phyloP scores from a whole-genome alignment of 2,888 invertebrate species.

The Phrixothrix hirtus region DNA sequence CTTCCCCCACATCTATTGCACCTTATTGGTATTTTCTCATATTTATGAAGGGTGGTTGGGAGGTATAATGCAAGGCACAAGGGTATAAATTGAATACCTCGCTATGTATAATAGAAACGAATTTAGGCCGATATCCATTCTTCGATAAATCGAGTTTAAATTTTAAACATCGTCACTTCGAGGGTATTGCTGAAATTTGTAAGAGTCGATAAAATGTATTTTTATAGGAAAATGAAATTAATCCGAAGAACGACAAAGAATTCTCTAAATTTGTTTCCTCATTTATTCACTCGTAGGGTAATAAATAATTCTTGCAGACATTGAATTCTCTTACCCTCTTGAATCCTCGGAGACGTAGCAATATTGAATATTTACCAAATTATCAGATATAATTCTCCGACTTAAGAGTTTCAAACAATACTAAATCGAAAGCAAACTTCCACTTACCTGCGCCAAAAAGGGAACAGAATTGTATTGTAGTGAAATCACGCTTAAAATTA shows the following conservation, averaged over 20 bases:
- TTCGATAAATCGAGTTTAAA: slow-evolving; percentile 40
- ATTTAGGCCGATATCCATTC: slow-evolving; percentile 34
- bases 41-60: slow-evolving; percentile 35
- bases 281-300: slow-evolving; percentile 5
- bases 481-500: slow-evolving; percentile 29
- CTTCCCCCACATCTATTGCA: slow-evolving; percentile 18
- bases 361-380: slow-evolving; percentile 34
- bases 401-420: slow-evolving; percentile 34
- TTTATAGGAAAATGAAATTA: too few relatives aligned
- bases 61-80: slow-evolving; percentile 27
- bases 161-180: slow-evolving; percentile 33
- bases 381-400: slow-evolving; percentile 33
- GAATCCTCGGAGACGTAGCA: slow-evolving; percentile 30
- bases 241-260: background rate
- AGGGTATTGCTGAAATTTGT: slow-evolving; percentile 3
- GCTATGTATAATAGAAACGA: slow-evolving; percentile 32
- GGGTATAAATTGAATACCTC: slow-evolving; percentile 38
- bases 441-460: slow-evolving; percentile 26
- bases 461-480: slow-evolving; percentile 26
- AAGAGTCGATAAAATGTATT: slow-evolving; percentile 1
- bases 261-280: background rate
- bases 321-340: slow-evolving; percentile 20
- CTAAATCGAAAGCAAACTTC: slow-evolving; percentile 33
- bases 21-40: slow-evolving; percentile 36
- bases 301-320: slow-evolving; percentile 21